phyloP scores from a whole-genome alignment of 2,888 invertebrate genomes.

The Phyto melanocephala region DNA sequence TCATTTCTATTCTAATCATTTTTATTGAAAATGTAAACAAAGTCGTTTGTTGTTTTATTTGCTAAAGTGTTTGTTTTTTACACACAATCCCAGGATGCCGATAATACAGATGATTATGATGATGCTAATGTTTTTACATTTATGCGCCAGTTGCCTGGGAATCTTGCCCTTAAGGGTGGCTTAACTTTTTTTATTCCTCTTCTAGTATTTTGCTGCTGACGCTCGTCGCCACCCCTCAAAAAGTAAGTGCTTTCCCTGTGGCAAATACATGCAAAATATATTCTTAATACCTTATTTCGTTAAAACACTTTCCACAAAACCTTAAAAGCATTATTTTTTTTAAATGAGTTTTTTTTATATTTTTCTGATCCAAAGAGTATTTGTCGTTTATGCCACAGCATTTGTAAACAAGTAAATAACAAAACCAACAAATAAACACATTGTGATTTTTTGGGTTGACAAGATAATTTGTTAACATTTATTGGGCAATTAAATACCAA shows the following conservation, averaged over 20 bases:
- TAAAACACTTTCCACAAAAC: constrained; percentile 47
- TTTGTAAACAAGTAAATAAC: constrained; percentile 21
- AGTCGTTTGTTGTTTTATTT: constrained; percentile 61
- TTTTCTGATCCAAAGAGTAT: not conserved
- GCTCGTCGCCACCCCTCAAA: constrained; percentile 49
- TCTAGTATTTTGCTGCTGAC: constrained; percentile 13
- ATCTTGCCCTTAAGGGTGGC: constrained; percentile 63
- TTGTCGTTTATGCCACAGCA: constrained; percentile 36
- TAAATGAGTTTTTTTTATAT: constrained; percentile 17
- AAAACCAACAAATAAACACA: constrained; percentile 66
- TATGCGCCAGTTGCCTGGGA: constrained; percentile 64
- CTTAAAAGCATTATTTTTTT: constrained; percentile 55
- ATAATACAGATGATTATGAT: constrained; percentile 18
- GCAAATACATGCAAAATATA: constrained; percentile 27
- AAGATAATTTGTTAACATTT: constrained; percentile 65
- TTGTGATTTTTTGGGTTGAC: constrained; percentile 61
- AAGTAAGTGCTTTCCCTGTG: constrained; percentile 3
- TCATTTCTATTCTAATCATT: constrained; percentile 41
- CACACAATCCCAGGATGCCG: constrained; percentile 34
- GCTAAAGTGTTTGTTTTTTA: constrained; percentile 54
- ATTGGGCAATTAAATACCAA: constrained; percentile 63
- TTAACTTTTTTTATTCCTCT: constrained; percentile 39
- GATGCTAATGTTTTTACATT: constrained; percentile 44
- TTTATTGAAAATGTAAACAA: constrained; percentile 68
- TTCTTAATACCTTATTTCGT: constrained; percentile 11